Percentiles rank a stretch among this genome's conserved stretches.
These are phyloP conservation scores for Meteorus colon DNA, from an alignment of 2,888 invertebrate genomes.

Conservation along the genomic window DNA sequence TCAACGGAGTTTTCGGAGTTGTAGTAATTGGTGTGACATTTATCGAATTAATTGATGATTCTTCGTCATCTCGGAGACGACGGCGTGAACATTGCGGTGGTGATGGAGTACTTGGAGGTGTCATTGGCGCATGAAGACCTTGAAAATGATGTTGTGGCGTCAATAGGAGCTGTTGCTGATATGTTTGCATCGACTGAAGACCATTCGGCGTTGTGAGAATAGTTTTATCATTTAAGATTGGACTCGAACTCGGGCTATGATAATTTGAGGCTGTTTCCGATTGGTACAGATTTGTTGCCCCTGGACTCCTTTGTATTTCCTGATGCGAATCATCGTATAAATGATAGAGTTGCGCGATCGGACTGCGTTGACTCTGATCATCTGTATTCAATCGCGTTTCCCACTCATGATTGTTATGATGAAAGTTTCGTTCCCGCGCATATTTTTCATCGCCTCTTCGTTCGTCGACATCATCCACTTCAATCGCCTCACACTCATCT, in stretches of 20 bases:
- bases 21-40: constrained; percentile 49
- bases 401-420: constrained; percentile 34
- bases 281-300: constrained; percentile 16
- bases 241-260: constrained; percentile 24
- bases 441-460: constrained; percentile 50
- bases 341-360: constrained; percentile 66
- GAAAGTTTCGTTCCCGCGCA: constrained; percentile 44
- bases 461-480: constrained; percentile 64
- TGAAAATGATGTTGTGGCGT: constrained; percentile 66
- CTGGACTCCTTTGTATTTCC: constrained; percentile 21
- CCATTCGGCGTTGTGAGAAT: constrained; percentile 43
- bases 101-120: constrained; percentile 85
- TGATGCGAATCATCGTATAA: constrained; percentile 49
- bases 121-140: constrained; percentile 77
- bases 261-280: constrained; percentile 11
- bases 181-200: constrained; percentile 54
- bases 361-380: constrained; percentile 48
- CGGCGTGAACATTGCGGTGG: constrained; percentile 78
- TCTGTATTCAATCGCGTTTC: constrained; percentile 48
- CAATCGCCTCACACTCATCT: constrained; percentile 61
- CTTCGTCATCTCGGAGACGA: constrained; percentile 69
- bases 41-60: constrained; percentile 23
- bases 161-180: constrained; percentile 62
- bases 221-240: constrained; percentile 45
- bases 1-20: constrained; percentile 39